A percentile compares a stretch with the other conserved stretches of the same genome.
Conservation (phyloP, 2,888 invertebrate genomes). For the Ormyrus thymus region DNA sequence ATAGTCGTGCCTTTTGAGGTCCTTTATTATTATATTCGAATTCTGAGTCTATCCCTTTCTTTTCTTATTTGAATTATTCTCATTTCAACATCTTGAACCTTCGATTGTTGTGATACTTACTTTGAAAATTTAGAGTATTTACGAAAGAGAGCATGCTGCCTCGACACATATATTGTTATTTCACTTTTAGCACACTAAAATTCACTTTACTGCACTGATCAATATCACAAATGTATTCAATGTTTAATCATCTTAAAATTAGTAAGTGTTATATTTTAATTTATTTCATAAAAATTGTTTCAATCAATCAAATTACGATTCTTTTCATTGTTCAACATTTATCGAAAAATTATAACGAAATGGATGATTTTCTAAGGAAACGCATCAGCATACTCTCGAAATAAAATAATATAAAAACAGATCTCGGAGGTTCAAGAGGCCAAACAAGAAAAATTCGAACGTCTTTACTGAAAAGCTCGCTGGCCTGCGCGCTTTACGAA, state of each 20-base stretch:
- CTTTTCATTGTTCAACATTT: too few relatives aligned
- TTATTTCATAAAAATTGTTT: too few relatives aligned
- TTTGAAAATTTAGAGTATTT: constrained; percentile 10
- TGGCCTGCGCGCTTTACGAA: constrained; percentile 20
- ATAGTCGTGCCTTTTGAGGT: constrained; percentile 15
- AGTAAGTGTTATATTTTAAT: too few relatives aligned
- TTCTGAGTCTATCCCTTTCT: constrained; percentile 6
- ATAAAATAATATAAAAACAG: not conserved
- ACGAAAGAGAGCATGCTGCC: constrained; percentile 30
- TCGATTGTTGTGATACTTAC: constrained; percentile 10
- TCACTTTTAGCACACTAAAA: constrained; percentile 15
- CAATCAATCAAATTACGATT: too few relatives aligned
- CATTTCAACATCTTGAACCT: constrained; percentile 32
- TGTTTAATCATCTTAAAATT: not conserved
- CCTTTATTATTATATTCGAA: constrained; percentile 23
- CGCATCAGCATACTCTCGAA: constrained; percentile 31
- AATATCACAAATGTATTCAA: not conserved
- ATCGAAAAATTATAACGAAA: too few relatives aligned
- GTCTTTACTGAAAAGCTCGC: constrained; percentile 17
- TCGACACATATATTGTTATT: constrained; percentile 22
- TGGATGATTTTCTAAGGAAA: too few relatives aligned
- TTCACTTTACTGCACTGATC: constrained; percentile 14
- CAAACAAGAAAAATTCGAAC: constrained; percentile 19
- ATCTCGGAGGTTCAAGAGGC: constrained; percentile 42
- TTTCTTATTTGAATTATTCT: constrained; percentile 11